Evolutionary conservation across 2,797 vertebrate species (phyloP), one percentile per base, ranked within the genome.

Genomic region (Alcedo quadribrachys): DNA sequence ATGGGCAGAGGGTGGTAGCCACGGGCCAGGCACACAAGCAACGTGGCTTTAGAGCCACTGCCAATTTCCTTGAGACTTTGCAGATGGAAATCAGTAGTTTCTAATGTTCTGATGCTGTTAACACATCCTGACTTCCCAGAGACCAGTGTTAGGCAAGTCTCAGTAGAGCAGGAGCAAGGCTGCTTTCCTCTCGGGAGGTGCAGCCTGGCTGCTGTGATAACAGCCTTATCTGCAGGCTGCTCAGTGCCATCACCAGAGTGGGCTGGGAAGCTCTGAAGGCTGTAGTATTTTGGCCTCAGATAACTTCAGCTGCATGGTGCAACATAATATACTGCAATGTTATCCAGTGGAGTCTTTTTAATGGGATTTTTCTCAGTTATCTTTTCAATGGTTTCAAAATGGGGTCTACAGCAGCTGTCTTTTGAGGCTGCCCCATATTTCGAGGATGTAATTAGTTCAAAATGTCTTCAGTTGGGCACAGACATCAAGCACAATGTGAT

Each of bases 211-310:
- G 21, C 53, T 53, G 42, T 28, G 84, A 46, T 66, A 81, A 55
- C 46, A 83, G 45, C 86, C 54, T 84, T 69, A 45, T 78, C 80
- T 86, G 15, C 2, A 0, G 66, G 58, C 33, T 75, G 50, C 50
- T 80, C 4, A 0, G 14, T 65, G 57, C 71, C 68, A 5, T 53
- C 51, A 28, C 32, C 16, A 5, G 1, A 27, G 42, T 0, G 2
- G 60, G 8, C 63, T 67, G 79, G 48, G 24, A 30, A 76, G 53
- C 77, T 57, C 71, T 71, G 28, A 15, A 55, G 35, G 5, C 61
- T 12, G 55, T 50, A 50, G 30, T 13, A 12, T 50, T 81, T 25
- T 69, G 55, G 35, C 30, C 51, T 85, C 22, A 30, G 33, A 58
- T 67, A 57, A 54, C 60, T 74, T 63, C 19, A 70, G 14, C 74